phyloP scores from a whole-genome alignment of 2,888 invertebrate genomes.

The Dasysyrphus albostriatus region DNA sequence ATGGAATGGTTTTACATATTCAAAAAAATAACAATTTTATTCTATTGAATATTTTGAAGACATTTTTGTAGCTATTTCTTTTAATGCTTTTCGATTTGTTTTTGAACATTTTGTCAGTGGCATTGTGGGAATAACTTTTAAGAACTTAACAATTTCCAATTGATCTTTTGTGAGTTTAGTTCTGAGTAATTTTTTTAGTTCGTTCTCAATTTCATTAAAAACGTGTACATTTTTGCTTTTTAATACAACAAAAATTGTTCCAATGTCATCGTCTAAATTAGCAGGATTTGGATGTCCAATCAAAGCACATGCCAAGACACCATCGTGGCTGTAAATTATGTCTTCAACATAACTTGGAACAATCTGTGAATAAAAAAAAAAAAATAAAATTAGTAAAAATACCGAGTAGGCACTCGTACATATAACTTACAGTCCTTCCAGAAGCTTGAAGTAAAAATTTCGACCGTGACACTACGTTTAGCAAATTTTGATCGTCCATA shows the following conservation, averaged over 20 bases:
- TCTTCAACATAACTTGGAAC: constrained; percentile 70
- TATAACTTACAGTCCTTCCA: constrained; percentile 63
- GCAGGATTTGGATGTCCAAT: constrained; percentile 49
- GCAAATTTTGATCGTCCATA: constrained; percentile 15
- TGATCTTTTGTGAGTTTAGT: constrained; percentile 7
- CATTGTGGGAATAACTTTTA: background rate
- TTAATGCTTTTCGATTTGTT: background rate
- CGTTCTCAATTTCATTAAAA: background rate
- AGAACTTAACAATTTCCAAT: background rate
- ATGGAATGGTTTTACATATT: no score
- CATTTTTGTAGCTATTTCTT: background rate
- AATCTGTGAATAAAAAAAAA: constrained; percentile 38
- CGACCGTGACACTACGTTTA: constrained; percentile 58
- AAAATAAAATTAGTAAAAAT: no score
- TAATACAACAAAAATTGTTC: constrained; percentile 65
- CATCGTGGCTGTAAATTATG: constrained; percentile 45
- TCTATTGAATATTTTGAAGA: background rate
- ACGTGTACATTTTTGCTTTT: background rate
- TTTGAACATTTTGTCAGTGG: background rate
- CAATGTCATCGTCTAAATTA: constrained; percentile 28
- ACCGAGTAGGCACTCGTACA: no score
- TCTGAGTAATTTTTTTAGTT: constrained; percentile 26
- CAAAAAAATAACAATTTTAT: no score
- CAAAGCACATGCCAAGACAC: constrained; percentile 47
- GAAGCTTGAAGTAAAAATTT: constrained; percentile 56